A percentile compares a stretch with the other conserved stretches of the same genome.
Conservation (phyloP, 2,888 invertebrate genomes). For the Cartodere bifasciata region DNA sequence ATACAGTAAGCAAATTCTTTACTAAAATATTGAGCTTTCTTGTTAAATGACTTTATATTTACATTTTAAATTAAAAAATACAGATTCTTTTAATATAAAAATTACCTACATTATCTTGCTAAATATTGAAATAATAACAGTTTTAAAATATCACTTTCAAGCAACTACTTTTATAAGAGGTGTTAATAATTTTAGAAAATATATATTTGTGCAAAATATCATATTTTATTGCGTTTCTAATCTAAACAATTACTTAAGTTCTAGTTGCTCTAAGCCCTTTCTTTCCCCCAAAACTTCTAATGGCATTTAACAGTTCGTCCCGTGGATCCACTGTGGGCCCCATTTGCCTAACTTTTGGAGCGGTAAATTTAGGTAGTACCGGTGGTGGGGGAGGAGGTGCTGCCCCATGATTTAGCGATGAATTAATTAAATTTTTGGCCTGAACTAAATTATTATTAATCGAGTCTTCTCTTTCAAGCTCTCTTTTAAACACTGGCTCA, state of each 20-base stretch:
- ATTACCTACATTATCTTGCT: too few relatives aligned
- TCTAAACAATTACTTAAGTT: slow-evolving; percentile 18
- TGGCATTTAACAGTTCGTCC: slow-evolving; percentile 55
- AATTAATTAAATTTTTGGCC: neutral
- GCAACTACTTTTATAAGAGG: too few relatives aligned
- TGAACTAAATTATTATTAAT: slow-evolving; percentile 1
- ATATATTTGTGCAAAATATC: too few relatives aligned
- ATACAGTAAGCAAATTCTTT: slow-evolving; percentile 9
- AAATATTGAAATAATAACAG: too few relatives aligned
- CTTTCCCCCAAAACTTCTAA: slow-evolving; percentile 51
- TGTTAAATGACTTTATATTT: slow-evolving; percentile 1
- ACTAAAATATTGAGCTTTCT: slow-evolving; percentile 6
- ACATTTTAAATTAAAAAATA: slow-evolving; percentile 2
- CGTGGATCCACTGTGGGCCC: slow-evolving; percentile 41
- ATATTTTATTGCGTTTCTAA: too few relatives aligned
- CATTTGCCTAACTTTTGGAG: slow-evolving; percentile 12
- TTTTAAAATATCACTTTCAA: too few relatives aligned
- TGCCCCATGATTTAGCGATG: slow-evolving; percentile 3
- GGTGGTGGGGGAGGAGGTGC: slow-evolving; percentile 29
- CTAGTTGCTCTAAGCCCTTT: slow-evolving; percentile 29
- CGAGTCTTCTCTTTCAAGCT: slow-evolving; percentile 3
- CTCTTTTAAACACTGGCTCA: slow-evolving; percentile 27
- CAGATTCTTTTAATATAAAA: too few relatives aligned
- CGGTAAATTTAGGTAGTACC: slow-evolving; percentile 22
- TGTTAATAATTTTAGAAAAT: too few relatives aligned